phyloP scores from a whole-genome alignment of 2,113 vertebrate species.

The Carassius carassius region DNA sequence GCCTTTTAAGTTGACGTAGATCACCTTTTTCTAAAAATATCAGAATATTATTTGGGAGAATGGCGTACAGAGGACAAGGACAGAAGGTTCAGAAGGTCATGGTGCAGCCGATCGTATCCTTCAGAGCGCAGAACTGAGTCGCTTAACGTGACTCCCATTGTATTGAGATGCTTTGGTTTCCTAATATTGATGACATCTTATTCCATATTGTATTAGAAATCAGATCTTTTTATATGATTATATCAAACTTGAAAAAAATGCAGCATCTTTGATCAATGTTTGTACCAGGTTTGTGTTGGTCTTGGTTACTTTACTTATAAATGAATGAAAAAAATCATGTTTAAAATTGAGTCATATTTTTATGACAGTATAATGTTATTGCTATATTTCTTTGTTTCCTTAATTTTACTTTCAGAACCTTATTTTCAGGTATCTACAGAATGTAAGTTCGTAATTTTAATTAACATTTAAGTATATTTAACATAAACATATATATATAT shows the following conservation, averaged over 20 bases:
- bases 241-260: no score
- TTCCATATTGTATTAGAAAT: background rate
- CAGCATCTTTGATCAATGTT: background rate
- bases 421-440: slow-evolving; percentile 97
- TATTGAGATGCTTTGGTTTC: background rate
- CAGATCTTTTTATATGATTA: no score
- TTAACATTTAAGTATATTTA: no score
- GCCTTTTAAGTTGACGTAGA: background rate
- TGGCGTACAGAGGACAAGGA: slow-evolving; percentile 97
- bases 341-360: background rate
- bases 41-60: slow-evolving; percentile 58
- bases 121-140: background rate
- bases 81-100: slow-evolving; percentile 99
- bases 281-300: background rate
- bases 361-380: background rate
- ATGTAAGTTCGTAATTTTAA: slow-evolving; percentile 79
- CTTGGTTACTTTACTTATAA: background rate
- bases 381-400: slow-evolving; percentile 60
- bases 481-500: no score
- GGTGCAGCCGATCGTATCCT: slow-evolving; percentile 99
- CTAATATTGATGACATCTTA: background rate
- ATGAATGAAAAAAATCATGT: background rate
- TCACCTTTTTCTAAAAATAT: background rate
- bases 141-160: no score
- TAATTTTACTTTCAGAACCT: slow-evolving; percentile 86